Base-by-base conservation (phyloP, 2,888 invertebrate genomes). In the Macropis europaea region DNA sequence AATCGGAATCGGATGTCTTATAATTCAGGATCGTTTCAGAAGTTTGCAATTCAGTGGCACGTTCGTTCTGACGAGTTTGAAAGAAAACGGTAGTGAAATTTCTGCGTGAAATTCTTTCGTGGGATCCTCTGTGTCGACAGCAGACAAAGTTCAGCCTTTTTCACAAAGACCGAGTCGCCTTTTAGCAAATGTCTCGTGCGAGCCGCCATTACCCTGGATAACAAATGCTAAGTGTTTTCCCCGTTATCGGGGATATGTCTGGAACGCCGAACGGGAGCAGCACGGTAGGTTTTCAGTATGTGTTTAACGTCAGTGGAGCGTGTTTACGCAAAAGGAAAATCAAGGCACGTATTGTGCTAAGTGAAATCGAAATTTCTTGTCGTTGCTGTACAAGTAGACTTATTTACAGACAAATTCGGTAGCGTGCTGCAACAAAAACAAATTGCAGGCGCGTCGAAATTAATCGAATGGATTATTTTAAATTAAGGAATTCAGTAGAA, bases 161-260 rank as follows among this genome's bases (percentile, higher is more conserved):
- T 69, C 62, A 24, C 50, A 22, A 43, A 59, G 60, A 50, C 9
- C 60, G 71, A 75, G 62, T 72, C 69, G 77, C 77, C 74, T 79
- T 82, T 79, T 77, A 73, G 71, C 76, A 67, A 80, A 73, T 77
- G 74, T 77, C 72, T 78, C 77, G 78, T 62, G 70, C 64, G 77
- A 71, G 61, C 54, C 76, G 70, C 73, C 73, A 69, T 82, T 84
- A 76, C 77, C 76, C 70, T 61, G 59, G 76, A 71, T 76, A 84
- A 83, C 78, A 77, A 84, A 81, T 83, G 80, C 77, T 81, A 84
- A 84, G 82, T 79, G 83, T 82, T 83, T 79, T 72, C 73, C 50
- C 67, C 66, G 77, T 80, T 82, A 77, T 77, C 74, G 74, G 59
- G 70, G 45, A 77, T 62, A 73, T 63, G 76, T 61, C 66, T 47